phyloP scores from a whole-genome alignment of 2,113 vertebrate genomes.

The Notarius lentiginosus region DNA sequence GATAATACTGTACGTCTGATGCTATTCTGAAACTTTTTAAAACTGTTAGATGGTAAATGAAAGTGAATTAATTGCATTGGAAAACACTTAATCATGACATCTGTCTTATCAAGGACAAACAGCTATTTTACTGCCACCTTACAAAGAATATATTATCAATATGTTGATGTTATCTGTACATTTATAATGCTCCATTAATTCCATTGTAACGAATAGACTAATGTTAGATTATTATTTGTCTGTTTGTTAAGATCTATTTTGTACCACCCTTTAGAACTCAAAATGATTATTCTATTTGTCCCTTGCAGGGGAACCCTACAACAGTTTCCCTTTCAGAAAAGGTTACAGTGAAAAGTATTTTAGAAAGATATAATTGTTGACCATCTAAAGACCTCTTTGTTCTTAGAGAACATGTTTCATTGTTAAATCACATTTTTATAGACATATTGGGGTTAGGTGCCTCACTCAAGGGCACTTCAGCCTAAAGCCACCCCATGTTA shows the following conservation, averaged over 20 bases:
- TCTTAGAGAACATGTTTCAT: not conserved
- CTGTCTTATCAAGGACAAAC: not conserved
- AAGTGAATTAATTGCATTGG: not conserved
- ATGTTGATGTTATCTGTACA: not conserved
- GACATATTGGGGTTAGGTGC: too few species aligned
- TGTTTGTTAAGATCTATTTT: not conserved
- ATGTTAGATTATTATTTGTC: not conserved
- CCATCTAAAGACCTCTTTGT: not conserved
- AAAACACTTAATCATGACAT: not conserved
- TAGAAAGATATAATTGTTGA: not conserved
- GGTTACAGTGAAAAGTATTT: not conserved
- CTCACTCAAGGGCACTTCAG: too few species aligned
- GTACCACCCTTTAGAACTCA: not conserved
- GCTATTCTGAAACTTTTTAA: not conserved
- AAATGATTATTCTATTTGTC: not conserved
- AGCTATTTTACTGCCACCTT: not conserved
- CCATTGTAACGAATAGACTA: not conserved
- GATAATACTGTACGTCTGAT: not conserved
- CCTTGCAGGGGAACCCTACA: not conserved
- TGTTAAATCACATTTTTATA: not conserved
- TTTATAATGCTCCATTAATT: not conserved
- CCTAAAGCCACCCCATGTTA: too few species aligned
- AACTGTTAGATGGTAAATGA: not conserved
- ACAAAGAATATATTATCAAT: not conserved
- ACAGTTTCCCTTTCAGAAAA: not conserved